phyloP scores from a whole-genome alignment of 2,888 invertebrate genomes.

The Lottia gigantea region DNA sequence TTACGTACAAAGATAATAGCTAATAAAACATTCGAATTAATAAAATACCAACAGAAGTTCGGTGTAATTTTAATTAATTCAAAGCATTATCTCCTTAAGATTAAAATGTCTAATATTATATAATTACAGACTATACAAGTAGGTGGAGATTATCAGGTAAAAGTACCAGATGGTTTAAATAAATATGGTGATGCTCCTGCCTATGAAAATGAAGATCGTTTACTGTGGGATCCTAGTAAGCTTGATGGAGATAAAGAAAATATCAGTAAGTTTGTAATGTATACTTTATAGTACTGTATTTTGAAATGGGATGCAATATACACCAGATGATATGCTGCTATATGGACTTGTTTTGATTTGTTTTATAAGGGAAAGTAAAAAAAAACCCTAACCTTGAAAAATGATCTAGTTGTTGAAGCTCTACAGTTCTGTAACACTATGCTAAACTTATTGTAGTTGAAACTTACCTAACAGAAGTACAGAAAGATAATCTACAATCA shows the following conservation, averaged over 20 bases:
- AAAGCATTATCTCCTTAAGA: no score
- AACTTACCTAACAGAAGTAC: constrained; percentile 77
- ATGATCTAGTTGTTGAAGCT: no score
- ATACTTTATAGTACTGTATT: neutral
- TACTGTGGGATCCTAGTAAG: constrained; percentile 90
- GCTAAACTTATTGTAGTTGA: constrained; percentile 73
- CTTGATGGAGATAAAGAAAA: constrained; percentile 70
- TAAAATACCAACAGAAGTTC: no score
- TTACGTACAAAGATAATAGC: no score
- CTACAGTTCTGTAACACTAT: no score
- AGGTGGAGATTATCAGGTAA: constrained; percentile 92
- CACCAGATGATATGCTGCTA: no score
- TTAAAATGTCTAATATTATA: no score
- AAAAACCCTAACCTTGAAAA: no score
- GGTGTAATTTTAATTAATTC: no score
- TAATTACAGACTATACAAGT: constrained; percentile 87
- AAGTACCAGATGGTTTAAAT: constrained; percentile 90
- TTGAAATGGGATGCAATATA: neutral
- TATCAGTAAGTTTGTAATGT: constrained; percentile 1
- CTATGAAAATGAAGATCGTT: constrained; percentile 85
- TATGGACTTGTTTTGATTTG: no score
- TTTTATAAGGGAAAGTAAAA: no score
- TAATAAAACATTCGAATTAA: no score
- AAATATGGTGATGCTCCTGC: constrained; percentile 88
- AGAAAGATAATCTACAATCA: constrained; percentile 65